Conservation (phyloP, 1,140 invertebrate genomes). For the Drosophila kurseongensis region DNA sequence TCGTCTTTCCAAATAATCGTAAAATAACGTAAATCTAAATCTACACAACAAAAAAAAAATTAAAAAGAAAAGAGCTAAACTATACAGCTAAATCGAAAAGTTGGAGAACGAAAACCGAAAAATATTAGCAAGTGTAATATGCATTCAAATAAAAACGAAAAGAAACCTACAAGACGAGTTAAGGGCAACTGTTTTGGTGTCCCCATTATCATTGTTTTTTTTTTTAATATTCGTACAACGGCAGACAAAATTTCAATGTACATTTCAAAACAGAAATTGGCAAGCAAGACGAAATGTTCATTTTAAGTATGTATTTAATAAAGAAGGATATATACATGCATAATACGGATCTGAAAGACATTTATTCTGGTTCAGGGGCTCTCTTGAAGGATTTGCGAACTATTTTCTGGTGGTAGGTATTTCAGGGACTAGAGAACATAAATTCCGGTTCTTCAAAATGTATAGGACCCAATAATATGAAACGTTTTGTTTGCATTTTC, state of each 20-base stretch:
- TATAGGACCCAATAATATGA: too few species aligned
- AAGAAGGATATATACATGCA: conserved; percentile 48
- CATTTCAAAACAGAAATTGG: conserved; percentile 48
- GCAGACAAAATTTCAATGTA: conserved; percentile 53
- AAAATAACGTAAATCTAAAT: conserved; percentile 46
- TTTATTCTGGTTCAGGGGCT: not conserved
- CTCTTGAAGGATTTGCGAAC: not conserved
- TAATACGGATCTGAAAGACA: conserved; percentile 2
- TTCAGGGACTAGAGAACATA: too few species aligned
- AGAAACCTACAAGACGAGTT: not conserved
- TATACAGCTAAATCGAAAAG: conserved; percentile 28
- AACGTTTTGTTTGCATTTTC: not conserved
- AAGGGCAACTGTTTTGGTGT: conserved; percentile 26
- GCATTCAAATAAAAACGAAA: conserved; percentile 13
- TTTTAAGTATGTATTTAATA: conserved; percentile 58
- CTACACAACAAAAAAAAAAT: conserved; percentile 25
- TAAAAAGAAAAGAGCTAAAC: conserved; percentile 32
- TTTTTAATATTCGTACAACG: conserved; percentile 40
- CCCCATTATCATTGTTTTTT: conserved; percentile 30
- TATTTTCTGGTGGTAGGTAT: too few species aligned
- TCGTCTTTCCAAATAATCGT: conserved; percentile 81
- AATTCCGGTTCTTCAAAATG: too few species aligned
- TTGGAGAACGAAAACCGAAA: conserved; percentile 29
- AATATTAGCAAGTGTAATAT: conserved; percentile 19
- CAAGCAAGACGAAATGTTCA: conserved; percentile 44